A percentile compares a stretch with the other conserved stretches of the same genome.
Conservation (phyloP, 92 coral and sea anemone species). For the Phenganax stokvisi region DNA sequence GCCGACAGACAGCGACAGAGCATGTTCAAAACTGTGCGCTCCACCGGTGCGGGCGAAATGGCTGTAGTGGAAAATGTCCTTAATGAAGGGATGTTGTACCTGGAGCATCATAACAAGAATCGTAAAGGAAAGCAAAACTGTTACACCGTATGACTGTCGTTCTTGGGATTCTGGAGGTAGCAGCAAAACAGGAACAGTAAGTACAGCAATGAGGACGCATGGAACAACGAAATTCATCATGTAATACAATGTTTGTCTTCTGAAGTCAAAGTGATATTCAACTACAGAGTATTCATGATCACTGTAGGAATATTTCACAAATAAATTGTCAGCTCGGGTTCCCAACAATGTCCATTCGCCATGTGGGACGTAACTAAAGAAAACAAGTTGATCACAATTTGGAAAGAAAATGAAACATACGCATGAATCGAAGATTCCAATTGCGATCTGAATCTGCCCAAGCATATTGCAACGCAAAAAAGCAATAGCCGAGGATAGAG, state of each 20-base stretch:
- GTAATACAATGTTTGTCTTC: slow-evolving; percentile 86
- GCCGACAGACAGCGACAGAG: too few relatives aligned
- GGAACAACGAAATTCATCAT: slow-evolving; percentile 95
- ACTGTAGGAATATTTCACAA: slow-evolving; percentile 56
- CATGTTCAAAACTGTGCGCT: too few relatives aligned
- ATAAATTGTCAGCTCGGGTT: slow-evolving; percentile 51
- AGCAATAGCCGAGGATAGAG: background rate
- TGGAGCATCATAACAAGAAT: slow-evolving; percentile 78
- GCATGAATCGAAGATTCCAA: background rate
- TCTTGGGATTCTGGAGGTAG: slow-evolving; percentile 97
- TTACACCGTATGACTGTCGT: slow-evolving; percentile 95
- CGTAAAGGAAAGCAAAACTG: slow-evolving; percentile 85
- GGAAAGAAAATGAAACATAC: background rate
- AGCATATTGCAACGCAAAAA: too few relatives aligned
- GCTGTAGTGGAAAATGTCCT: too few relatives aligned
- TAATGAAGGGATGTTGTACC: slow-evolving; percentile 45
- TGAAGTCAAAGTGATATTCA: slow-evolving; percentile 56
- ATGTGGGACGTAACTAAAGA: slow-evolving; percentile 63
- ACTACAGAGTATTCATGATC: slow-evolving; percentile 72
- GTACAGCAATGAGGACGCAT: slow-evolving; percentile 83
- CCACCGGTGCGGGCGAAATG: too few relatives aligned
- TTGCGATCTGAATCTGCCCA: too few relatives aligned
- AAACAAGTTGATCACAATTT: background rate
- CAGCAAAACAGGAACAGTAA: slow-evolving; percentile 82
- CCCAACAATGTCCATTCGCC: slow-evolving; percentile 86